Evolutionary conservation across 2,113 vertebrate species (phyloP).

Genomic region (Morphnarchus princeps): DNA sequence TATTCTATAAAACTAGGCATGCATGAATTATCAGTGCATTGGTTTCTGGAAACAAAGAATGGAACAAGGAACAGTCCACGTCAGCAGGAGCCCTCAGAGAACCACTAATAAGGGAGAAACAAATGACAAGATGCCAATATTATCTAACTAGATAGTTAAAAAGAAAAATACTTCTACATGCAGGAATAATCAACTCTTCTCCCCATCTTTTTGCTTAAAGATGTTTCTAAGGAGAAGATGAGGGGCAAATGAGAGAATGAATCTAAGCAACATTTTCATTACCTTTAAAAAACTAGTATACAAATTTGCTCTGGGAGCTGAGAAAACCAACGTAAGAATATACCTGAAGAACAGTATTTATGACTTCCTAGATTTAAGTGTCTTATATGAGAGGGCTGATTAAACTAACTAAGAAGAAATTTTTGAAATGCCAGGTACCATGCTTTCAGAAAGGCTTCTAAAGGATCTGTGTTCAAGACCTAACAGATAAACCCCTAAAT

Average conservation of each 20-base stretch:
- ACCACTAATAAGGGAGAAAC: neutral
- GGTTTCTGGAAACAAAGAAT: neutral
- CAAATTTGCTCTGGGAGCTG: neutral
- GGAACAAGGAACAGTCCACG: neutral
- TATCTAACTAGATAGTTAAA: neutral
- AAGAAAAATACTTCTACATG: neutral
- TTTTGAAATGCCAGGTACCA: neutral
- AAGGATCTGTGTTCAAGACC: neutral
- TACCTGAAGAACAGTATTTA: neutral
- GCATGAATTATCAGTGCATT: neutral
- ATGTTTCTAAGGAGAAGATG: neutral
- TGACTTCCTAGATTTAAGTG: neutral
- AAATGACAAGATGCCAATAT: neutral
- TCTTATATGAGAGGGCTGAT: neutral
- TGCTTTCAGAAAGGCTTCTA: neutral
- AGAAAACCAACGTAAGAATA: neutral
- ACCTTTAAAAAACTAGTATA: neutral
- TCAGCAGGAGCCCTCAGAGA: neutral
- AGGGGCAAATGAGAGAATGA: neutral
- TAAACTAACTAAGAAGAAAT: neutral
- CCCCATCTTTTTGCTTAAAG: neutral
- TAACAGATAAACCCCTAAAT: neutral
- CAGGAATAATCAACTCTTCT: neutral
- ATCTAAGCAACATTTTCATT: neutral
- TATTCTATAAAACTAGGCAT: neutral